A percentile compares a stretch with the other conserved stretches of the same genome.
Evolutionary conservation across 2,113 vertebrate genomes (phyloP).

Genomic region (Columba livia): DNA sequence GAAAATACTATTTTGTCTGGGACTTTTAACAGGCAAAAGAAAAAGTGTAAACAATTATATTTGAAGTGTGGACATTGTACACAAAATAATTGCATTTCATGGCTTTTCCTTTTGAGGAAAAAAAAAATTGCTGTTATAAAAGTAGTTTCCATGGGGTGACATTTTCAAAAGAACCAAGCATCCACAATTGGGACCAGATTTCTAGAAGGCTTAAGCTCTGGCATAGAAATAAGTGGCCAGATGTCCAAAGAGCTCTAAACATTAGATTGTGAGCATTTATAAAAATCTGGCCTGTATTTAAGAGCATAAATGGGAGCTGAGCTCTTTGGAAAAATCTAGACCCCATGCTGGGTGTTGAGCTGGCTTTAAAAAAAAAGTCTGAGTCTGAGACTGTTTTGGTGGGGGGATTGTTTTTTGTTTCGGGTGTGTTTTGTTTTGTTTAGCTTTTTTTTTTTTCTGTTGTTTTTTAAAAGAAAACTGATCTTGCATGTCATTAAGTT

Average conservation of each 20-base stretch:
- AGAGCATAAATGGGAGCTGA: not conserved
- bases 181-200: slow-evolving; percentile 45
- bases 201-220: slow-evolving; percentile 43
- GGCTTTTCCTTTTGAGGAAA: not conserved
- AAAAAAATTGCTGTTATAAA: not conserved
- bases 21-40: slow-evolving; percentile 15
- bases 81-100: slow-evolving; percentile 25
- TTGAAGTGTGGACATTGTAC: slow-evolving; percentile 6
- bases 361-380: not conserved
- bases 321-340: slow-evolving; percentile 29
- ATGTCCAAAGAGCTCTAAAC: slow-evolving; percentile 50
- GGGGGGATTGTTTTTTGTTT: not conserved
- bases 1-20: not conserved
- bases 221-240: slow-evolving; percentile 47
- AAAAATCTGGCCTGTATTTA: slow-evolving; percentile 58
- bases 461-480: slow-evolving; percentile 10
- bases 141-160: slow-evolving; percentile 13
- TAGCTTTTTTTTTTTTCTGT: not conserved
- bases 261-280: slow-evolving; percentile 26
- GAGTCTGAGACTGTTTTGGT: not conserved
- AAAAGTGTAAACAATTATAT: slow-evolving; percentile 44
- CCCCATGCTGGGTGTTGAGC: slow-evolving; percentile 9
- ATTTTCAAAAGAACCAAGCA: slow-evolving; percentile 18
- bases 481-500: not conserved
- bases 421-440: not conserved